These are phyloP conservation scores for Bombus turneri DNA, from an alignment of 1,140 invertebrate species.

Conservation along the genomic window DNA sequence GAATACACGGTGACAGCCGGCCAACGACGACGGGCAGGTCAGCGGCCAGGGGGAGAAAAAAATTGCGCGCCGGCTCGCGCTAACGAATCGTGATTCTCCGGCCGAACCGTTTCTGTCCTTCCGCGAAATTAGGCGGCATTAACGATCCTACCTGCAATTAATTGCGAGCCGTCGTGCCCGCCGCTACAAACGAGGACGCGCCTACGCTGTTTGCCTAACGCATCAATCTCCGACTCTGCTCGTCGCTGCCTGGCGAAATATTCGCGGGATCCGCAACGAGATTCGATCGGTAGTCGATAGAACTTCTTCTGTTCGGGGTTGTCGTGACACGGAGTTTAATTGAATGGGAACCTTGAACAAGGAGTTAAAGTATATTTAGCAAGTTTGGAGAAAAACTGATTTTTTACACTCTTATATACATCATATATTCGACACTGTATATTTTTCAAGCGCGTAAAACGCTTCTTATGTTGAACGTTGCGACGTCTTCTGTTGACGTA, in stretches of 20 bases:
- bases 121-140: slow-evolving; percentile 76
- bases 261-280: slow-evolving; percentile 38
- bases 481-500: no score
- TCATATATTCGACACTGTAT: no score
- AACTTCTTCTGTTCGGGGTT: not conserved
- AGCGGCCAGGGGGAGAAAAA: slow-evolving; percentile 30
- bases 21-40: slow-evolving; percentile 3
- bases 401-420: no score
- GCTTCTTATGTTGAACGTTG: no score
- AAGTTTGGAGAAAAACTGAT: no score
- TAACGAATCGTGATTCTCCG: slow-evolving; percentile 73
- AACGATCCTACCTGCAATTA: slow-evolving; percentile 74
- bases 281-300: not conserved
- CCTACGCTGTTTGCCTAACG: slow-evolving; percentile 72
- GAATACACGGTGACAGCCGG: slow-evolving; percentile 53
- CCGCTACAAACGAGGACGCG: slow-evolving; percentile 72
- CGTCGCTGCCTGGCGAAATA: slow-evolving; percentile 53
- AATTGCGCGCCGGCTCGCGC: slow-evolving; percentile 54
- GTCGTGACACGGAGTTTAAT: no score
- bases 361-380: no score
- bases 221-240: slow-evolving; percentile 71
- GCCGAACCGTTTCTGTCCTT: slow-evolving; percentile 67
- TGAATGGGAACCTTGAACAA: no score
- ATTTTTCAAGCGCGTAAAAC: no score
- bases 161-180: slow-evolving; percentile 70